Evolutionary conservation across 1,140 invertebrate genomes (phyloP).

Genomic region (Aricia agestis): DNA sequence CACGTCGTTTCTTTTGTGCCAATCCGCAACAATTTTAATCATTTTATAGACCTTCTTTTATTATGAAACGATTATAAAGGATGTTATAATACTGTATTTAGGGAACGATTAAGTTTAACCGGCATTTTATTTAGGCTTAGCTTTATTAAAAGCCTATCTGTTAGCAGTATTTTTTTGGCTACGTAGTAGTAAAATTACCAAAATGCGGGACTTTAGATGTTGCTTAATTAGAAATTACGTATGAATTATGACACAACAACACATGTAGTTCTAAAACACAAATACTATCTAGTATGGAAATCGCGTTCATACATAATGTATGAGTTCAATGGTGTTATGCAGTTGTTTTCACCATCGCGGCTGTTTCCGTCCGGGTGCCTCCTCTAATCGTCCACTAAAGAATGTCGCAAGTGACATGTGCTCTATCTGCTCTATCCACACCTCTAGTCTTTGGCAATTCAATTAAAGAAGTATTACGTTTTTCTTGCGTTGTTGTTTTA

Average conservation of each 20-base stretch:
- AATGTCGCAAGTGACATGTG: conserved; percentile 20
- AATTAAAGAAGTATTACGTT: neutral
- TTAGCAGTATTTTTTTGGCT: too few species aligned
- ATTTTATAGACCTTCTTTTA: too few species aligned
- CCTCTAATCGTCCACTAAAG: conserved; percentile 31
- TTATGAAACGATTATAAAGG: too few species aligned
- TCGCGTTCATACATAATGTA: conserved; percentile 6
- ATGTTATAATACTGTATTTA: too few species aligned
- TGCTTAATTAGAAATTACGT: too few species aligned
- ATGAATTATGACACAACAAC: neutral
- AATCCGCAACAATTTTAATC: too few species aligned
- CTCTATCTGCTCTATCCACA: neutral
- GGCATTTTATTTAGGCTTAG: too few species aligned
- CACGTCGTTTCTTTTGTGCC: too few species aligned
- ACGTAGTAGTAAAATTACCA: too few species aligned
- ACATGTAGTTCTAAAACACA: neutral
- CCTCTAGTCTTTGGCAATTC: neutral
- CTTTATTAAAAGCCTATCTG: too few species aligned
- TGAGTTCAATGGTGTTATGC: conserved; percentile 26
- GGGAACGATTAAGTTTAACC: too few species aligned
- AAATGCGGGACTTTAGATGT: too few species aligned
- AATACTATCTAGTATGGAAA: neutral
- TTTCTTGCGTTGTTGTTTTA: neutral
- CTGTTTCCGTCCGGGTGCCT: conserved; percentile 41
- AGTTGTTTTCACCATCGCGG: conserved; percentile 43